Conservation (phyloP, 2,797 vertebrate species). For the Bryconaethiops microstoma region DNA sequence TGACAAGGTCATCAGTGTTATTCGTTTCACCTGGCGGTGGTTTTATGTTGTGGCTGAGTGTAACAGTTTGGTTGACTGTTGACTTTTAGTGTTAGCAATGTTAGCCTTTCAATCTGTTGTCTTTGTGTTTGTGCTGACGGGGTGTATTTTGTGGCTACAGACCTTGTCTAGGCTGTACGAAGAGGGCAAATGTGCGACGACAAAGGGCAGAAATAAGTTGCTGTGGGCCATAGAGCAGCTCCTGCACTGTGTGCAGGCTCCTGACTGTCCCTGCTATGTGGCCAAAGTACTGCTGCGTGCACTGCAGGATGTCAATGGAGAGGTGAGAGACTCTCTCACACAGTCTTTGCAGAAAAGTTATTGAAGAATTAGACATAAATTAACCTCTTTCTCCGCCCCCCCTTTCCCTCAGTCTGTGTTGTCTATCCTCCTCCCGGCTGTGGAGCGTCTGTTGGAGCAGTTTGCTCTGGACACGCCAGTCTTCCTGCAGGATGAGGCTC, state of each 20-base stretch:
- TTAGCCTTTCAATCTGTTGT: not conserved
- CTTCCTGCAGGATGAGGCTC: conserved; percentile 80
- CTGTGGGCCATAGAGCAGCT: conserved; percentile 77
- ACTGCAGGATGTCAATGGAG: conserved; percentile 78
- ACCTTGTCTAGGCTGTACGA: conserved; percentile 78
- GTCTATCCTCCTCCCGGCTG: conserved; percentile 76
- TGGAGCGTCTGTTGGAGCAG: conserved; percentile 84
- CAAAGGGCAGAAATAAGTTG: conserved; percentile 70
- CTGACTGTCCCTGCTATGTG: conserved; percentile 83
- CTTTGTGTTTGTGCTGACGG: not conserved
- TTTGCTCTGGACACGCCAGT: conserved; percentile 68
- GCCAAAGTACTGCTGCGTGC: conserved; percentile 78
- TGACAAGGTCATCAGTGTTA: too few species aligned
- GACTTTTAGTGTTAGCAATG: too few species aligned
- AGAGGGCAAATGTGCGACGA: conserved; percentile 64
- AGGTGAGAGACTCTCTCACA: conserved; percentile 70
- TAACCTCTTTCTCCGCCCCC: too few species aligned
- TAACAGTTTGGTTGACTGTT: too few species aligned
- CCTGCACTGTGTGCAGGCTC: conserved; percentile 71
- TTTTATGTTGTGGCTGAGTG: too few species aligned
- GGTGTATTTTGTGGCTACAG: conserved; percentile 64
- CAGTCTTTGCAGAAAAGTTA: too few species aligned
- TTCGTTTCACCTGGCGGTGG: too few species aligned
- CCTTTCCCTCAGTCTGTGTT: conserved; percentile 76
- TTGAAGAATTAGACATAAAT: too few species aligned